phyloP scores from a whole-genome alignment of 2,797 vertebrate genomes.

The Pristis pectinata region DNA sequence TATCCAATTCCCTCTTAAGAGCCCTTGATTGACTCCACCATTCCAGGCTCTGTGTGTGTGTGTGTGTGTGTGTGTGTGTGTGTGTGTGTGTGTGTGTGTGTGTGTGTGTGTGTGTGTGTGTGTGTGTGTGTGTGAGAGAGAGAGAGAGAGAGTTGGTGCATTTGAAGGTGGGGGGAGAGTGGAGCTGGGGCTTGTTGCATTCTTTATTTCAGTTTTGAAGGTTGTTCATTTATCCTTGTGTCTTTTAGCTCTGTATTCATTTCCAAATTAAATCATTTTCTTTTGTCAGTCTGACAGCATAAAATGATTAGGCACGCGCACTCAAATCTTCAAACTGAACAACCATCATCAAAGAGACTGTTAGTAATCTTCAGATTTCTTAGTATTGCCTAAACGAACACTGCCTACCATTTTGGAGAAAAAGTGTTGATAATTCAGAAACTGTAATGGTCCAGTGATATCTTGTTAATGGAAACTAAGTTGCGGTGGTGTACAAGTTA shows the following conservation, averaged over 20 bases:
- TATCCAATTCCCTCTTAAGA: no score
- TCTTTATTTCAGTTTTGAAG: neutral
- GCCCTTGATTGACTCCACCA: no score
- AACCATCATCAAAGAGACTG: neutral
- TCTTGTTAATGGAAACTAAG: constrained; percentile 27
- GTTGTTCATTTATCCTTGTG: neutral
- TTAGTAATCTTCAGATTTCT: neutral
- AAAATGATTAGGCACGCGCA: neutral
- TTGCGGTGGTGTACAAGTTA: neutral
- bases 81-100: neutral
- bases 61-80: neutral
- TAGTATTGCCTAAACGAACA: neutral
- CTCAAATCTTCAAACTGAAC: neutral
- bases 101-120: neutral
- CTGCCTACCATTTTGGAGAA: neutral
- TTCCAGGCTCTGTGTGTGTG: neutral
- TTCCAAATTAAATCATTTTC: neutral
- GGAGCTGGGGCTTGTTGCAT: neutral
- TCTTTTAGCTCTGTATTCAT: neutral
- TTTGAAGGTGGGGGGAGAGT: no score
- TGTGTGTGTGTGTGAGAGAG: no score
- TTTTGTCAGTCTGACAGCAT: neutral
- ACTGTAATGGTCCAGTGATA: neutral
- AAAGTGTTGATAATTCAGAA: neutral
- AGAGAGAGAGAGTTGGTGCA: no score